A percentile compares a stretch with the other conserved stretches of the same genome.
These are phyloP conservation scores for Mechanitis mazaeus DNA, from an alignment of 2,888 invertebrate species.

Conservation along the genomic window DNA sequence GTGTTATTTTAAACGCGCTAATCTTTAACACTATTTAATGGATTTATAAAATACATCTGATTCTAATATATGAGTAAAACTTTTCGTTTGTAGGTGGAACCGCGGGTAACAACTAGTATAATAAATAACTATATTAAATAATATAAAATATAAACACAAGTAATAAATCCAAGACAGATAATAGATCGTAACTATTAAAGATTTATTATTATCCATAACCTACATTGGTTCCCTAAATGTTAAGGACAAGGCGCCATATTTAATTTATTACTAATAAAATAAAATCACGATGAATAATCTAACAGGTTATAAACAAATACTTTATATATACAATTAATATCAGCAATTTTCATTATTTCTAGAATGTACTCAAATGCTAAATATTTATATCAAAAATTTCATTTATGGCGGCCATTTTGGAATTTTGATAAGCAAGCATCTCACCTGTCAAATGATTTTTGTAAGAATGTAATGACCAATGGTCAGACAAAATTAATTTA, in stretches of 20 bases:
- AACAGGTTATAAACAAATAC: constrained; percentile 10
- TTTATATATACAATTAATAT: constrained; percentile 13
- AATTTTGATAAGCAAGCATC: too few species aligned
- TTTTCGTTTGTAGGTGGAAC: too few species aligned
- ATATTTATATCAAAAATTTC: too few species aligned
- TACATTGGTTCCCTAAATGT: constrained; percentile 19
- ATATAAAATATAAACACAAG: too few species aligned
- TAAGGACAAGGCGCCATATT: constrained; percentile 17
- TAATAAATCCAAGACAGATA: not conserved
- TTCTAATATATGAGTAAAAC: too few species aligned
- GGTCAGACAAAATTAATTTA: too few species aligned
- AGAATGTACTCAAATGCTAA: not conserved
- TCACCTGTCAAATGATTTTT: too few species aligned
- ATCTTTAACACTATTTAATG: too few species aligned
- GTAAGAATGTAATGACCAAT: too few species aligned
- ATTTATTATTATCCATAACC: constrained; percentile 13
- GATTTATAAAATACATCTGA: too few species aligned
- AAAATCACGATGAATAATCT: constrained; percentile 18
- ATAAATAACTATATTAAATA: not conserved
- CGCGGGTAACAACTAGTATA: not conserved
- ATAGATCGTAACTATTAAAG: not conserved
- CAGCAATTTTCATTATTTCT: constrained; percentile 11
- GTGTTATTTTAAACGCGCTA: too few species aligned
- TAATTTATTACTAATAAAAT: constrained; percentile 16
- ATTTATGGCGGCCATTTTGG: too few species aligned